Conservation (phyloP, 2,888 invertebrate species). For the Amblyteles armatorius region DNA sequence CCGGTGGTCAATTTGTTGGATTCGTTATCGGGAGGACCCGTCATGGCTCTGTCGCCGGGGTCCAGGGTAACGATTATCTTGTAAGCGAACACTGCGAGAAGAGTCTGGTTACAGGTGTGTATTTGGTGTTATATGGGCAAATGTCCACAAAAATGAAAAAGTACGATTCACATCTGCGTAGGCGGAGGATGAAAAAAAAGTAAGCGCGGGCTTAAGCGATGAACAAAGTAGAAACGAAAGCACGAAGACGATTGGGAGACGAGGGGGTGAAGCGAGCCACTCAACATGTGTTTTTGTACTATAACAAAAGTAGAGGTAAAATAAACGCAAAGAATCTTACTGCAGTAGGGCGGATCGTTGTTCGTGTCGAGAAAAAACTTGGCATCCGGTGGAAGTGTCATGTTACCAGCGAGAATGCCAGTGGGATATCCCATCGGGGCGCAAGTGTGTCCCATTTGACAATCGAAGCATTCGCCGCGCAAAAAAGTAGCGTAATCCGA, state of each 20-base stretch:
- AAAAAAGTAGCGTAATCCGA: conserved; percentile 77
- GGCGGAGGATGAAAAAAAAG: not conserved
- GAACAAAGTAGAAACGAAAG: not conserved
- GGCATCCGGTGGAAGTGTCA: conserved; percentile 64
- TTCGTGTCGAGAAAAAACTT: conserved; percentile 81
- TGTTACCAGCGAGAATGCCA: conserved; percentile 69
- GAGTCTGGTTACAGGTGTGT: not conserved
- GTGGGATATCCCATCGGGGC: conserved; percentile 79
- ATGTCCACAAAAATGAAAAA: not conserved
- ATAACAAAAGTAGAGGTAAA: not conserved
- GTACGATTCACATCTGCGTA: not conserved
- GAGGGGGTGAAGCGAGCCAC: not conserved
- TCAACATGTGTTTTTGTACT: not conserved
- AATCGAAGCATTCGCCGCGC: conserved; percentile 72
- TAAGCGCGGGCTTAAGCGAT: not conserved
- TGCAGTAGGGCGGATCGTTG: conserved; percentile 79
- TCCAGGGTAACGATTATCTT: conserved; percentile 55
- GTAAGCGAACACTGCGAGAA: conserved; percentile 59
- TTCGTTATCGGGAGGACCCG: not conserved
- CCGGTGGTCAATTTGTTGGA: conserved; percentile 10
- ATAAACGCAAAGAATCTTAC: conserved; percentile 74
- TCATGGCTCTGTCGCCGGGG: not conserved
- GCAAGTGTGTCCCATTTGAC: conserved; percentile 73
- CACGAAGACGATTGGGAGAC: not conserved
- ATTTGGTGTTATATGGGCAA: conserved; percentile 11